Base-by-base conservation (phyloP, 2,797 vertebrate genomes). In the Eulemur coronatus region DNA sequence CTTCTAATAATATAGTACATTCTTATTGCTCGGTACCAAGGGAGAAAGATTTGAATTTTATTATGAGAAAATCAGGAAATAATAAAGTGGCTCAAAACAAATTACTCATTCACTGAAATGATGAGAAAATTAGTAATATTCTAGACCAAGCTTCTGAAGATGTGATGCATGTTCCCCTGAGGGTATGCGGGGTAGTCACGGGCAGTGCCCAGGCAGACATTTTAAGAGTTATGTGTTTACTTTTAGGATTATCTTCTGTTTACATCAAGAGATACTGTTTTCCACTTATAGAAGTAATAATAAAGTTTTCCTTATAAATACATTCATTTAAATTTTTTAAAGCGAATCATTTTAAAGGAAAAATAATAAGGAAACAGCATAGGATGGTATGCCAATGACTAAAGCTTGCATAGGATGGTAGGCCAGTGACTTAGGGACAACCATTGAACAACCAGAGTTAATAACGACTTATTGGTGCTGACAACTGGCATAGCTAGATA, bases 161-260 rank as follows among this genome's bases (percentile, higher is more conserved):
- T 59, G 7, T 17, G 41, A 7, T 7, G 18, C 4, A 1, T 26
- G 35, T 18, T 41, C 33, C 52, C 0, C 28, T 6, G 18, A 20
- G 85, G 22, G 15, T 43, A 3, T 2, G 20, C 12, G 7, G 33
- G 41, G 73, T 38, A 18, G 24, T 35, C 65, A 17, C 0, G 6
- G 63, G 4, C 57, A n/a, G 65, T 28, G 57, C 17, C 7, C 57
- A 26, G 70, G 33, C 41, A 38, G 63, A 22, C 5, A 33, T 76
- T 80, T 38, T 48, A 70, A 55, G 80, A 63, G 63, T 35, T n/a
- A 11, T 8, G 10, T 46, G 7, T 93, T 91, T 89, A n/a, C 72
- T 93, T 92, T 78, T 86, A 85, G 61, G 26, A 30, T 84, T 50
- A 8, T 69, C 26, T 76, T 91, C 76, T 73, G 35, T 90, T 96